Evolutionary conservation across 2,888 invertebrate genomes (phyloP).

Genomic region (Brachypterus glaber): DNA sequence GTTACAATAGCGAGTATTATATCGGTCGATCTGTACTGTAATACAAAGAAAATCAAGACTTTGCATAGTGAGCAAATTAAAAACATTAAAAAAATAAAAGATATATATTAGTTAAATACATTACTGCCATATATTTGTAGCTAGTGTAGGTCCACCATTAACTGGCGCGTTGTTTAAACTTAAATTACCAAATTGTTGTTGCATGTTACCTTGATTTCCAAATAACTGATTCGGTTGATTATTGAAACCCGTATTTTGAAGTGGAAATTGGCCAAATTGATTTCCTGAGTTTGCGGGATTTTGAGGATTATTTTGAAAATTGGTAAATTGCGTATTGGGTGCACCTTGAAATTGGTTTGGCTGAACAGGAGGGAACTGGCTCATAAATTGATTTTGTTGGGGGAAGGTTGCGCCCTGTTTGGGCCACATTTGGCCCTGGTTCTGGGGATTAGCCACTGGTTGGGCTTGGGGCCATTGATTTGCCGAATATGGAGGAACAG

Average conservation of each 20-base stretch:
- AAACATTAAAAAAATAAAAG: too few relatives aligned
- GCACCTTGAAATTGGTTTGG: neutral
- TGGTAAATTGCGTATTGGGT: neutral
- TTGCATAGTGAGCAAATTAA: too few relatives aligned
- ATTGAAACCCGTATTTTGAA: neutral
- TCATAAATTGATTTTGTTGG: conserved; percentile 16
- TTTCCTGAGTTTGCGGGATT: conserved; percentile 4
- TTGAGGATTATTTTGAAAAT: conserved; percentile 7
- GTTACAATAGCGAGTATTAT: too few relatives aligned
- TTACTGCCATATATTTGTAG: conserved; percentile 40
- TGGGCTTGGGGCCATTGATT: conserved; percentile 14
- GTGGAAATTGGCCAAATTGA: conserved; percentile 7
- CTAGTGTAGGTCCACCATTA: conserved; percentile 21
- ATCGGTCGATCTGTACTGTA: too few relatives aligned
- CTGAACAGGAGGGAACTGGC: conserved; percentile 11
- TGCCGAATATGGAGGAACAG: conserved; percentile 10
- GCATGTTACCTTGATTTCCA: conserved; percentile 32
- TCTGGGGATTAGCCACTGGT: neutral
- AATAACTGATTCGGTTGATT: conserved; percentile 34
- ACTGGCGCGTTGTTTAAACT: conserved; percentile 33
- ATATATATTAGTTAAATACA: neutral
- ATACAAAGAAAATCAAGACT: too few relatives aligned
- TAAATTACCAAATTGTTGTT: conserved; percentile 46
- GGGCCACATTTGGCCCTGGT: too few relatives aligned
- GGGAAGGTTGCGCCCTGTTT: conserved; percentile 11